Evolutionary conservation across 2,888 invertebrate genomes (phyloP), one percentile per base, ranked within the genome.

Genomic region (Trimorus sp.): DNA sequence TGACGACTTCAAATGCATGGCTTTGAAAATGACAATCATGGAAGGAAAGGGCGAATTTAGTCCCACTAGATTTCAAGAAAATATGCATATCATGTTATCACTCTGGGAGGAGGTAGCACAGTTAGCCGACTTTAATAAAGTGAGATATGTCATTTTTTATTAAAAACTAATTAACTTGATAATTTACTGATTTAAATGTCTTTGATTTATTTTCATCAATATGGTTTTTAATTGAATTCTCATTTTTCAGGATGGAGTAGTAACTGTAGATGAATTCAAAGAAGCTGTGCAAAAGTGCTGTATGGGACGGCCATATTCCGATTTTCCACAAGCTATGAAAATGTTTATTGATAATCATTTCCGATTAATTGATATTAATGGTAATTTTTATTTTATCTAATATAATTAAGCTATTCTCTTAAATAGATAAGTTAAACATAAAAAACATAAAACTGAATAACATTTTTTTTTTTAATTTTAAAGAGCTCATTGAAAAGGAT

Each of bases 41-140:
- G 97, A 97, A 89, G 96, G 96, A 85, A 96, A 96, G 88, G 97
- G 97, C 36, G 96, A 96, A 89, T 96, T 96, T 92, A 95, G 94
- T 89, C 91, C 94, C 70, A 93, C 93, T 4, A 94, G 95, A 26
- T 93, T 96, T 78, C 95, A 95, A 88, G 96, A 96, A 91, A 96
- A 96, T 92, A 95, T 96, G 91, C 96, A 96, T 91, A 94, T 97
- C 84, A 97, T 97, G 97, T 92, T 94, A 70, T 96, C 96, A 86
- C 93, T 97, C 26, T 97, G 97, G 97, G 96, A 96, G 88, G 97
- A 97, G 93, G 96, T 97, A 85, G 95, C 97, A 0, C 96, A 96
- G 88, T 93, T 97, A 84, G 97, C 97, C 45, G 97, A 97, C 93
- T 96, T 96, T 92, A 96, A 97, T 92, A 97, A 96, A 95, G 97